Percentiles rank a stretch among this genome's conserved stretches.
Evolutionary conservation across 2,888 invertebrate species (phyloP).

Genomic region (Philereme vetulata): DNA sequence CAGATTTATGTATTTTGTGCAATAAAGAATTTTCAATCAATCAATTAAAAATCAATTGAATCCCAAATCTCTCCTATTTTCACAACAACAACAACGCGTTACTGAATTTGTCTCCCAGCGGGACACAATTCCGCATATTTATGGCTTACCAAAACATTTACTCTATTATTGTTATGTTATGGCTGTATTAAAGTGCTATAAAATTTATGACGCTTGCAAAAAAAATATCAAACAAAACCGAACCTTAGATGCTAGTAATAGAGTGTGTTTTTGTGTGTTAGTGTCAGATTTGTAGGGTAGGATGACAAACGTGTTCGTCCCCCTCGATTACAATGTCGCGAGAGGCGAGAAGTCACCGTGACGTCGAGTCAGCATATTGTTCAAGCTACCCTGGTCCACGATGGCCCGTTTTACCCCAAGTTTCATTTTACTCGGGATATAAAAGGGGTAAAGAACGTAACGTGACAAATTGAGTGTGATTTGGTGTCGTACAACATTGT

Average conservation of each 20-base stretch:
- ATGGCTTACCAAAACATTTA: slow-evolving; percentile 83
- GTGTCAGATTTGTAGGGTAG: slow-evolving; percentile 52
- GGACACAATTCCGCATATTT: slow-evolving; percentile 74
- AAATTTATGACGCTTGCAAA: slow-evolving; percentile 79
- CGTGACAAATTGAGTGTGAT: slow-evolving; percentile 78
- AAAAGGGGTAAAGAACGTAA: slow-evolving; percentile 70
- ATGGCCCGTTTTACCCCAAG: neutral
- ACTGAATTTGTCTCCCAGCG: slow-evolving; percentile 70
- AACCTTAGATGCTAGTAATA: slow-evolving; percentile 24
- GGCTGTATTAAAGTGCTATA: slow-evolving; percentile 82
- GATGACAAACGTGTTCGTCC: slow-evolving; percentile 77
- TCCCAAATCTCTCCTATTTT: slow-evolving; percentile 41
- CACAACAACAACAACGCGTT: slow-evolving; percentile 49
- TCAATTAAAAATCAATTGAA: slow-evolving; percentile 37
- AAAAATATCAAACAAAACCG: slow-evolving; percentile 36
- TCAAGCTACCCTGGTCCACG: slow-evolving; percentile 40
- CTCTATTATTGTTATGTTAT: slow-evolving; percentile 82
- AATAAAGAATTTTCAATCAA: no score
- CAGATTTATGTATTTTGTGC: no score
- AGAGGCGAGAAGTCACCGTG: slow-evolving; percentile 72
- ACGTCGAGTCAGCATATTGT: slow-evolving; percentile 79
- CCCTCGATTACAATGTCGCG: slow-evolving; percentile 74
- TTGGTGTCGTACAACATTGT: slow-evolving; percentile 62
- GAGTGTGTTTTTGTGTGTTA: slow-evolving; percentile 42
- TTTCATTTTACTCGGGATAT: slow-evolving; percentile 3